Conservation (phyloP, 2,888 invertebrate genomes). For the Phyllotreta striolata region DNA sequence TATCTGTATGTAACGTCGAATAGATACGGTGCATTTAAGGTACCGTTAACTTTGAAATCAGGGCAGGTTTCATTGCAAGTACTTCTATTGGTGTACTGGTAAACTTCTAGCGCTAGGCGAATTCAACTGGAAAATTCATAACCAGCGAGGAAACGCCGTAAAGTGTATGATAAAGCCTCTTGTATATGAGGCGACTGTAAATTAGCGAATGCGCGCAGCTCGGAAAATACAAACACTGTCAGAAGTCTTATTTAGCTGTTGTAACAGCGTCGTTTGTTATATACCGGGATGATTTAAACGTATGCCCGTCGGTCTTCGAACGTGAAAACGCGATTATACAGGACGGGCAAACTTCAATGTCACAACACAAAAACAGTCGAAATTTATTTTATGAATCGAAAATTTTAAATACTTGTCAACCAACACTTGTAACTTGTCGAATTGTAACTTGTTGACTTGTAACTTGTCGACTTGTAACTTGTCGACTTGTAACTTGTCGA, state of each 20-base stretch:
- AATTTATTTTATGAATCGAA: too few relatives aligned
- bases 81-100: too few relatives aligned
- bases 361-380: too few relatives aligned
- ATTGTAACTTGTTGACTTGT: too few relatives aligned
- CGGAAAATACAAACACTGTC: slow-evolving; percentile 23
- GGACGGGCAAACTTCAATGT: background rate
- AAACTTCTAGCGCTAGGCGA: background rate
- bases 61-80: too few relatives aligned
- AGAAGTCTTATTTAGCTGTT: slow-evolving; percentile 19
- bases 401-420: too few relatives aligned
- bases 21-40: too few relatives aligned
- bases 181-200: slow-evolving; percentile 21
- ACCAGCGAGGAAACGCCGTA: slow-evolving; percentile 24
- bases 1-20: too few relatives aligned
- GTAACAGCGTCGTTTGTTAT: slow-evolving; percentile 21
- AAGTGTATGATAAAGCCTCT: slow-evolving; percentile 23
- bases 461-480: too few relatives aligned
- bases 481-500: too few relatives aligned
- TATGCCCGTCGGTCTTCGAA: slow-evolving; percentile 3
- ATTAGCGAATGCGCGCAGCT: slow-evolving; percentile 27
- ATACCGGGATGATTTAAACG: background rate
- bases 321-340: background rate
- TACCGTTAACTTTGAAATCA: too few relatives aligned
- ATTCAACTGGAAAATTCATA: slow-evolving; percentile 22
- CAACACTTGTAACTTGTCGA: too few relatives aligned